Evolutionary conservation across 2,888 invertebrate genomes (phyloP), one percentile per base, ranked within the genome.

Genomic region (Drosophila paramelanica): DNA sequence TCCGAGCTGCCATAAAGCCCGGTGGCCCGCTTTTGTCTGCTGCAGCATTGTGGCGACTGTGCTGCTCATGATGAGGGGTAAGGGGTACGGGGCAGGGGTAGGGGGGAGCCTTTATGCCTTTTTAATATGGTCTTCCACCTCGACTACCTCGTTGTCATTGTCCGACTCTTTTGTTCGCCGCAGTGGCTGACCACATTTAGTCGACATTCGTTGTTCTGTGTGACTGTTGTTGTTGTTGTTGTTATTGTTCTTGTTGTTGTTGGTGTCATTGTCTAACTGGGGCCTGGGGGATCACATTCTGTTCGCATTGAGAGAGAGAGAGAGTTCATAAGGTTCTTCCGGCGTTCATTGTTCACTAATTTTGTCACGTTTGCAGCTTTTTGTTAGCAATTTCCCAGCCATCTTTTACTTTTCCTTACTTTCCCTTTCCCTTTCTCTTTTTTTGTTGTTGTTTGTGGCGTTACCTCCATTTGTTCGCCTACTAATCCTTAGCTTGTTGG

Each of bases 301-400:
- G 67, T 64, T 53, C 65, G 39, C 58, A 64, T 59, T 52, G 68
- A 69, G 83, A 23, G 17, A 17, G 17, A 17, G 17, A 17, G 23
- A 74, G 81, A 87, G 84, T 87, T 85, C 89, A 89, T 84, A 77
- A 84, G 85, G 81, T 73, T 69, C 73, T 71, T 73, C 60, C 77
- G 66, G 45, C 66, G 74, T 64, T 75, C 81, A 85, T 89, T 86
- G 89, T 86, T 85, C 89, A 88, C 88, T 88, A 88, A 89, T 88
- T 86, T 89, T 85, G 86, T 88, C 86, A 88, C 89, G 86, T 89
- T 88, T 86, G 89, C 88, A 82, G 77, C 82, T 89, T 85, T 88
- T 84, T 86, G 76, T 76, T 81, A 57, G 73, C 67, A 69, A 58
- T 73, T 31, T 23, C 56, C 55, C 59, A 51, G 64, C 60, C 85